Evolutionary conservation across 1,140 invertebrate species (phyloP).

Genomic region (Drosophila carrolli): DNA sequence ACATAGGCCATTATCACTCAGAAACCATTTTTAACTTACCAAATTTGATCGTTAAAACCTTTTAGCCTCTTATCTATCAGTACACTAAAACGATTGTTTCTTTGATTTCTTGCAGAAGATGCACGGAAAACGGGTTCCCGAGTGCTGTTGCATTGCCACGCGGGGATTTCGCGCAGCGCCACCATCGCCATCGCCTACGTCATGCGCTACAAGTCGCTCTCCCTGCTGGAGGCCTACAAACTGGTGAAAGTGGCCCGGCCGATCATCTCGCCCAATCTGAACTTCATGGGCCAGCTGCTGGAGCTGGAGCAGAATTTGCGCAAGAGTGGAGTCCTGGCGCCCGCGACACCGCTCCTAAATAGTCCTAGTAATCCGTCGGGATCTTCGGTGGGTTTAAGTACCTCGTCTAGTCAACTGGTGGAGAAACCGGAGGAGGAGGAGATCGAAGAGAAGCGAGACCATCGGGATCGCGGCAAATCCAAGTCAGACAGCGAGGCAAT

Average conservation of each 20-base stretch:
- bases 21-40: neutral
- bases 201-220: constrained; percentile 94
- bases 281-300: constrained; percentile 97
- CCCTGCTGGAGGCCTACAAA: constrained; percentile 95
- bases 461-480: constrained; percentile 47
- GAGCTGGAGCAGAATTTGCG: constrained; percentile 92
- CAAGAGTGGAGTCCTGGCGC: constrained; percentile 84
- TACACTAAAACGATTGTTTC: constrained; percentile 39
- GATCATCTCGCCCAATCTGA: constrained; percentile 98
- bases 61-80: constrained; percentile 17
- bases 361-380: constrained; percentile 24
- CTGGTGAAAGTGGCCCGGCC: constrained; percentile 93
- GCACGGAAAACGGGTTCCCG: constrained; percentile 91
- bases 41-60: neutral
- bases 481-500: constrained; percentile 75
- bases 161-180: constrained; percentile 96
- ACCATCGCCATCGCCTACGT: constrained; percentile 98
- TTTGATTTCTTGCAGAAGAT: constrained; percentile 90
- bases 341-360: constrained; percentile 41
- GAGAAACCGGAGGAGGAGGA: constrained; percentile 60
- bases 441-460: constrained; percentile 25
- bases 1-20: neutral
- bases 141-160: constrained; percentile 97
- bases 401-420: constrained; percentile 67
- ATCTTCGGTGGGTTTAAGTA: constrained; percentile 9